phyloP scores from a whole-genome alignment of 2,888 invertebrate genomes.

The Tetragonisca angustula region DNA sequence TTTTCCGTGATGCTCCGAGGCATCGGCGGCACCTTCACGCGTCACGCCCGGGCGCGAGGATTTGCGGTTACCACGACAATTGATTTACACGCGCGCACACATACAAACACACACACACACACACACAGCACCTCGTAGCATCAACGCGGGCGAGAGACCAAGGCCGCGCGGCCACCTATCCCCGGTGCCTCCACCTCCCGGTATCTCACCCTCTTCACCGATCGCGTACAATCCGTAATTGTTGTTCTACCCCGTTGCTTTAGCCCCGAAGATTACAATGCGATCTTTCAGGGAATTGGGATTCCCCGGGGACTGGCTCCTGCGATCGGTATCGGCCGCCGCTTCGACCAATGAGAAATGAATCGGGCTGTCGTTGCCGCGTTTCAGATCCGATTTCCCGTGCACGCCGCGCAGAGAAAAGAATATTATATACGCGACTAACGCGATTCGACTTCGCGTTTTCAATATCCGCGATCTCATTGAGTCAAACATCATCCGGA shows the following conservation, averaged over 20 bases:
- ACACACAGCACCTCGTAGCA: slow-evolving; percentile 40
- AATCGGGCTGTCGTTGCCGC: slow-evolving; percentile 69
- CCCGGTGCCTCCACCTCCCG: slow-evolving; percentile 53
- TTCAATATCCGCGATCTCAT: slow-evolving; percentile 53
- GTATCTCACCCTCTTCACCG: slow-evolving; percentile 66
- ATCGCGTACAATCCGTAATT: slow-evolving; percentile 75
- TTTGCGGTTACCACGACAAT: slow-evolving; percentile 79
- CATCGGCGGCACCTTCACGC: slow-evolving; percentile 71
- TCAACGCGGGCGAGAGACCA: slow-evolving; percentile 24
- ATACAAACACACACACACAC: no score
- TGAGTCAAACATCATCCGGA: slow-evolving; percentile 12
- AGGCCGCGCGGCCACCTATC: slow-evolving; percentile 52
- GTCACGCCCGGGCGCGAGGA: slow-evolving; percentile 72
- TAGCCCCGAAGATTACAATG: slow-evolving; percentile 74
- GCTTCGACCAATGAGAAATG: slow-evolving; percentile 69
- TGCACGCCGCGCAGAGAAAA: slow-evolving; percentile 50
- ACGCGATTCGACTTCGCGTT: slow-evolving; percentile 55
- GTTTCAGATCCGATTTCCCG: slow-evolving; percentile 64
- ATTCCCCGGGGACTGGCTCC: slow-evolving; percentile 60
- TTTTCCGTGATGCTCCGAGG: slow-evolving; percentile 58
- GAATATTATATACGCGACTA: slow-evolving; percentile 68
- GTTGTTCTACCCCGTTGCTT: slow-evolving; percentile 75
- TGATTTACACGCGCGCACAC: slow-evolving; percentile 74
- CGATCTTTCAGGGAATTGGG: slow-evolving; percentile 75
- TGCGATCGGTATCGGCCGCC: slow-evolving; percentile 35